phyloP scores from a whole-genome alignment of 2,113 vertebrate genomes.

The Megalops atlanticus region DNA sequence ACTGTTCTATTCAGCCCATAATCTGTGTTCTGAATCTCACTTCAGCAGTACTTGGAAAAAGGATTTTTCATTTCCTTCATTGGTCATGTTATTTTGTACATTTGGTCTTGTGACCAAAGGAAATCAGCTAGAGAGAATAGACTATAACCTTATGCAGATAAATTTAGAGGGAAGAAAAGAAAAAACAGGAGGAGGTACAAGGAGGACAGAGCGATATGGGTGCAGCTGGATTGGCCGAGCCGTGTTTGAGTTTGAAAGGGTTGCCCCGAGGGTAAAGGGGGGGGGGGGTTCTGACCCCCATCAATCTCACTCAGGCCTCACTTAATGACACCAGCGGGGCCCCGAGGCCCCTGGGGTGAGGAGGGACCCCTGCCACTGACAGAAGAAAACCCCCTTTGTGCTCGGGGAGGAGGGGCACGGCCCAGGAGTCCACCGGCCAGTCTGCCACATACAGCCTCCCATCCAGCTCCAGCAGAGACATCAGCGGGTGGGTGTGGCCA shows the following conservation, averaged over 20 bases:
- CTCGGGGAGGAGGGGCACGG: constrained; percentile 37
- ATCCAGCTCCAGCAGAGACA: constrained; percentile 8
- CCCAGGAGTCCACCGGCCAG: not conserved
- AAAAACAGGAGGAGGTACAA: not conserved
- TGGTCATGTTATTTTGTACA: constrained; percentile 20
- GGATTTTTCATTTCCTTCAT: not conserved
- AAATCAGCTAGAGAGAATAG: constrained; percentile 24
- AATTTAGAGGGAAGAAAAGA: not conserved
- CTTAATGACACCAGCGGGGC: constrained; percentile 66
- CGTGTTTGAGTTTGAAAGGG: constrained; percentile 9
- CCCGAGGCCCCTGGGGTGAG: constrained; percentile 37
- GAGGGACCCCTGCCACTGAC: constrained; percentile 25
- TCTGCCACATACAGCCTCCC: constrained; percentile 23
- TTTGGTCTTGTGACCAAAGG: constrained; percentile 23
- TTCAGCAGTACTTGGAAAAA: no score
- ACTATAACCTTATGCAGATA: constrained; percentile 25
- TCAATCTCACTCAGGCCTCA: constrained; percentile 75
- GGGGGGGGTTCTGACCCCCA: constrained; percentile 65
- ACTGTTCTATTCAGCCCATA: no score
- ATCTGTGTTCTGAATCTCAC: no score
- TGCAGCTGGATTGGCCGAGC: constrained; percentile 47
- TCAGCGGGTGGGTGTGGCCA: not conserved
- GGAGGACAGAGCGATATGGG: constrained; percentile 6
- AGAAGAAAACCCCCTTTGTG: constrained; percentile 43
- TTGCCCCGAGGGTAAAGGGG: constrained; percentile 13